Evolutionary conservation across 2,797 vertebrate species (phyloP), one percentile per base, ranked within the genome.

Genomic region (Enteromius trimaculatus): DNA sequence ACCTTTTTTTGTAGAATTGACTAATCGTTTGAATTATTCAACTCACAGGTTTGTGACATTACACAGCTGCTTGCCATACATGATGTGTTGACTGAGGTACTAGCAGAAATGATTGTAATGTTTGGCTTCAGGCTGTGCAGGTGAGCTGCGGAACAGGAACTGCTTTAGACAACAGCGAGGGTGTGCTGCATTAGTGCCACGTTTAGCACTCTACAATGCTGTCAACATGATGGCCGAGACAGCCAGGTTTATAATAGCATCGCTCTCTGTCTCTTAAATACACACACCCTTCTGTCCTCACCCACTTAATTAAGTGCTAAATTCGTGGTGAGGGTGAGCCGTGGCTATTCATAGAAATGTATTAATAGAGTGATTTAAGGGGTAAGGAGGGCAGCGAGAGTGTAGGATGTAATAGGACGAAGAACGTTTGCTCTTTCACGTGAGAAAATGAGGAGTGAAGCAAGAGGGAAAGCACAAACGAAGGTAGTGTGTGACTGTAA

Each of bases 351-450:
- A 82, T 88, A 86, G 87, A 80, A 39, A 53, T 79, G 84, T 88
- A 88, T 88, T 88, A 85, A 87, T 87, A 88, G 86, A 82, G 76
- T 86, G 86, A 88, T n/a, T 87, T 87, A 87, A 88, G 53, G 83
- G 81, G 70, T 83, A 83, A 83, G 75, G 65, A 83, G 75, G 75
- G 81, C 75, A 83, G 34, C 6, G n/a, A 75, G 64, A 26, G 51
- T 70, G 21, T 70, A 70, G 62, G 65, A 70, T 70, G 65, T 70
- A 60, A 77, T 60, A 19, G 75, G 65, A 69, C 49, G 26, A 78
- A 62, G 49, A 70, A 44, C 49, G 49, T 83, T 83, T 83, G 65
- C 55, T 71, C 29, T 62, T 55, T 83, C 75, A 60, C 26, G 74
- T 83, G 49, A 69, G 51, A 70, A 83, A 62, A 69, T 58, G 47